These are phyloP conservation scores for Xestia sexstrigata DNA, from an alignment of 2,888 invertebrate genomes.

Conservation along the genomic window DNA sequence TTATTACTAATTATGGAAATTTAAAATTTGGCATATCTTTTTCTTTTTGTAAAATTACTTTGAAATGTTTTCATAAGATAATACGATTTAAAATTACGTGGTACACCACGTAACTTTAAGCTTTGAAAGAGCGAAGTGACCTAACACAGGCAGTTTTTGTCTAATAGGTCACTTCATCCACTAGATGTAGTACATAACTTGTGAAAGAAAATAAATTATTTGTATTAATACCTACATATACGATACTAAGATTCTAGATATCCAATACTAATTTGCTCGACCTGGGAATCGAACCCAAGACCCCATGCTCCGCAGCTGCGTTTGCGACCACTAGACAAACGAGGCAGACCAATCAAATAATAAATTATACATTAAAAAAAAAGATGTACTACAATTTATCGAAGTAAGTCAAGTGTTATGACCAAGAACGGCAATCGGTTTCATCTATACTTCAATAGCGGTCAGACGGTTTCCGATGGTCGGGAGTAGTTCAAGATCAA, in stretches of 20 bases:
- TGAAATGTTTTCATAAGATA: too few relatives aligned
- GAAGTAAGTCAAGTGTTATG: constrained; percentile 21
- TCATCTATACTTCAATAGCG: constrained; percentile 14
- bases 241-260: not conserved
- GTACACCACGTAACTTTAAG: too few relatives aligned
- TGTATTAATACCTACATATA: not conserved
- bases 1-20: too few relatives aligned
- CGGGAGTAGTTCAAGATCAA: constrained; percentile 27
- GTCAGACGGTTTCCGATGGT: constrained; percentile 9
- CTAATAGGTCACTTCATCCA: too few relatives aligned
- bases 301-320: not conserved
- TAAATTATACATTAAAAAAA: not conserved
- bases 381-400: constrained; percentile 24
- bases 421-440: not conserved
- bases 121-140: too few relatives aligned
- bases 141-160: too few relatives aligned
- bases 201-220: too few relatives aligned
- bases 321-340: not conserved
- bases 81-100: too few relatives aligned
- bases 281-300: not conserved
- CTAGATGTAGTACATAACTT: too few relatives aligned
- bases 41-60: too few relatives aligned
- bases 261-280: not conserved
- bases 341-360: not conserved
- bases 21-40: too few relatives aligned